A percentile compares a stretch with the other conserved stretches of the same genome.
Evolutionary conservation across 2,113 vertebrate species (phyloP).

Genomic region (Brachyhypopomus gauderio): DNA sequence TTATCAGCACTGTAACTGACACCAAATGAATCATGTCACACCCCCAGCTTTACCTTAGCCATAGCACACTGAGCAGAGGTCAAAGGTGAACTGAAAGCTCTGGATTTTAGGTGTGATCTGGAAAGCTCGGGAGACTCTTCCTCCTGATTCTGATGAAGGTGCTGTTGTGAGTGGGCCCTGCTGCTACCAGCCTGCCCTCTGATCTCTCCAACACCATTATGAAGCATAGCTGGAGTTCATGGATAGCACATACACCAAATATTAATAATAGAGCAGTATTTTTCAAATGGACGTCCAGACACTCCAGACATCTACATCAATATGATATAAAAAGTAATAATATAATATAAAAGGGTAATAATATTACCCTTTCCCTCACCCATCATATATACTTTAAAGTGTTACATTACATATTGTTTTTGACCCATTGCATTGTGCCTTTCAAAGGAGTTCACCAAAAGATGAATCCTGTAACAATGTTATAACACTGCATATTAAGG

Average conservation of each 20-base stretch:
- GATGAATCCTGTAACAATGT: no score
- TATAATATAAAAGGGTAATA: no score
- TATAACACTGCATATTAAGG: no score
- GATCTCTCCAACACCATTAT: slow-evolving; percentile 30
- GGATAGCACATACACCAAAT: not conserved
- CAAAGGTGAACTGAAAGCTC: slow-evolving; percentile 12
- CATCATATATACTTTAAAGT: no score
- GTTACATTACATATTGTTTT: no score
- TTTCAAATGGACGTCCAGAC: no score
- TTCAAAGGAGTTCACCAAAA: no score
- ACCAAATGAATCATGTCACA: not conserved
- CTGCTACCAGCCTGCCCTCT: slow-evolving; percentile 28
- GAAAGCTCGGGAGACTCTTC: slow-evolving; percentile 21
- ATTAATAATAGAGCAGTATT: not conserved
- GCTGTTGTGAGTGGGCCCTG: slow-evolving; percentile 2
- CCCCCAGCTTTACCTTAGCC: slow-evolving; percentile 32
- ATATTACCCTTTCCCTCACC: no score
- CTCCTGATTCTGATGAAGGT: not conserved
- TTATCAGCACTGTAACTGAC: not conserved
- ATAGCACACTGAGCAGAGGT: slow-evolving; percentile 27
- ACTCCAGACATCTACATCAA: no score
- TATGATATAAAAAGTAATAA: no score
- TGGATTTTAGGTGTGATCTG: slow-evolving; percentile 25
- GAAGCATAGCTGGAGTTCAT: slow-evolving; percentile 47
- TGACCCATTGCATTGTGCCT: no score